Base-by-base conservation (phyloP, 2,113 vertebrate genomes). In the Mastomys coucha region DNA sequence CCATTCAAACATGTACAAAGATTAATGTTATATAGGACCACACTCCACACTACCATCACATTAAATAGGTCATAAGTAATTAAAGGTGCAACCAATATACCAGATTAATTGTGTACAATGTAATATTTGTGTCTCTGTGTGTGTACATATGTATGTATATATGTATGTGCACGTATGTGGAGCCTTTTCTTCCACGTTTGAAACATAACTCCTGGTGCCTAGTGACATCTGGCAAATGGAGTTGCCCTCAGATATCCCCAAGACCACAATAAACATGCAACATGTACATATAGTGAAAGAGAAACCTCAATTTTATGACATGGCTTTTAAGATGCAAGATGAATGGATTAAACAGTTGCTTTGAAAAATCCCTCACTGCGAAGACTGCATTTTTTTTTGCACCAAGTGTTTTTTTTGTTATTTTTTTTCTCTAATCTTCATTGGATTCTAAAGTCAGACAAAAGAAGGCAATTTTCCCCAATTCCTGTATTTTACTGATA, bases 211-310 rank as follows among this genome's bases (percentile, higher is more conserved):
- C 95, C 93, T 93, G 80, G 89, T 58, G 65, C 39, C 78, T 70
- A 96, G 89, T 97, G 89, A 97, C 98, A 97, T 97, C 96, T 98
- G 97, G 97, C 89, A 97, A 95, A 91, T 2, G 87, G 91, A 93
- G 94, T 92, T 94, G 93, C 97, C 96, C 96, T 97, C 93, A 80
- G 94, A 88, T 97, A 97, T 97, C 97, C 97, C 97, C 98, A 97
- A 94, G 96, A 95, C 95, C 95, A 96, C 93, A 97, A 97, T 98
- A 98, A 98, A 98, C 91, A 94, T 88, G 90, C 89, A 97, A 96
- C 89, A 97, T 94, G 96, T 89, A 97, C 75, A 75, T 88, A 96
- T 84, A 91, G 72, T 98, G 96, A 98, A 97, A 98, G n/a, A 75
- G 82, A 88, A 96, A 91, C 91, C 56, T 96, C 51, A 9, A 14